Percentiles rank a stretch among this genome's conserved stretches.
Evolutionary conservation across 1,140 invertebrate genomes (phyloP).

Genomic region (Liolophura sinensis): DNA sequence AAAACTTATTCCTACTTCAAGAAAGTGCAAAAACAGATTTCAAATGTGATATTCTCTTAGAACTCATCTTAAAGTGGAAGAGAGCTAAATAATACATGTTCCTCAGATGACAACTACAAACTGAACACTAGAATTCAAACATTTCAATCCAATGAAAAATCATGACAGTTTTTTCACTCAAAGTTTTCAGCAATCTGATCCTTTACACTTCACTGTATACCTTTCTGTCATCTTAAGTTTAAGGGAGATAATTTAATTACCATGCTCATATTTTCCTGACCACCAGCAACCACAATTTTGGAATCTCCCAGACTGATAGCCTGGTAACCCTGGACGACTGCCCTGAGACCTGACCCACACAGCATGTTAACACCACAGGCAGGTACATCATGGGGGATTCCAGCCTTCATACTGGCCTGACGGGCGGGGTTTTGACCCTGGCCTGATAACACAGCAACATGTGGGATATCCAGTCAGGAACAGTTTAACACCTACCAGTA

Average conservation of each 20-base stretch:
- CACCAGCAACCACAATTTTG: conserved; percentile 76
- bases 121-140: too few species aligned
- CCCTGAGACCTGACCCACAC: conserved; percentile 84
- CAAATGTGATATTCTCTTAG: too few species aligned
- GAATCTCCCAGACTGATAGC: conserved; percentile 74
- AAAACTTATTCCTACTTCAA: too few species aligned
- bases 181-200: not conserved
- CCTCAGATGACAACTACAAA: too few species aligned
- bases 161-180: too few species aligned
- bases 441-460: conserved; percentile 50
- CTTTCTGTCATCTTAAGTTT: not conserved
- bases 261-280: conserved; percentile 84
- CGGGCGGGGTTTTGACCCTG: conserved; percentile 86
- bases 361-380: conserved; percentile 82
- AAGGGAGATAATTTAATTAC: conserved; percentile 27
- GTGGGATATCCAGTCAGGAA: too few species aligned
- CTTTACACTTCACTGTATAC: not conserved
- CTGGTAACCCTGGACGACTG: conserved; percentile 72
- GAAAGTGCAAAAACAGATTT: too few species aligned
- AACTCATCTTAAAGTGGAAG: too few species aligned
- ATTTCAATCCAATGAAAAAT: too few species aligned
- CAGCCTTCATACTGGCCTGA: conserved; percentile 77
- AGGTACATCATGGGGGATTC: conserved; percentile 74
- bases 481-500: not conserved
- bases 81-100: too few species aligned